These are phyloP conservation scores for Pyrochroa serraticornis DNA, from an alignment of 2,888 invertebrate species.

Conservation along the genomic window DNA sequence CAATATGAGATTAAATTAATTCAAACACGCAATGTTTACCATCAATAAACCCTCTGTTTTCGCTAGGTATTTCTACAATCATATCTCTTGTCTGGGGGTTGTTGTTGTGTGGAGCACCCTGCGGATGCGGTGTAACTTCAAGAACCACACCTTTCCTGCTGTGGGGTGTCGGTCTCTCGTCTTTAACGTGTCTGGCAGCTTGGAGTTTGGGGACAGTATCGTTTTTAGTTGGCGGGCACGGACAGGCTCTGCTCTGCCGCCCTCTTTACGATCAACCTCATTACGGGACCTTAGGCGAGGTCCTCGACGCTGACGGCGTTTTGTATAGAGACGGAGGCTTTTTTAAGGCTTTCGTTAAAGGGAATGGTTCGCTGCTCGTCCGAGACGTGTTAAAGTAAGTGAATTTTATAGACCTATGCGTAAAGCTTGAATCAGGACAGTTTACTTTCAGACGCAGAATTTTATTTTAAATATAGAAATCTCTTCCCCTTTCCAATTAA, in stretches of 20 bases:
- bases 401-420: not conserved
- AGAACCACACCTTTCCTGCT: slow-evolving; percentile 53
- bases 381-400: slow-evolving; percentile 61
- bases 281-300: slow-evolving; percentile 67
- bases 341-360: slow-evolving; percentile 63
- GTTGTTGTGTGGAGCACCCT: slow-evolving; percentile 59
- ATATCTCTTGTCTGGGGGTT: slow-evolving; percentile 61
- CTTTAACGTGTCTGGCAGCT: slow-evolving; percentile 64
- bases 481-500: no score
- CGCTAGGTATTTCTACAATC: slow-evolving; percentile 58
- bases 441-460: no score
- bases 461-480: no score
- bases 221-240: slow-evolving; percentile 69
- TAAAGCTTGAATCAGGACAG: not conserved
- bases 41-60: slow-evolving; percentile 38
- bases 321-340: slow-evolving; percentile 64
- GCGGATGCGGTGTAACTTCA: slow-evolving; percentile 52
- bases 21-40: no score
- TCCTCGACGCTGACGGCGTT: slow-evolving; percentile 72
- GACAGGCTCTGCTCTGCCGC: slow-evolving; percentile 73
- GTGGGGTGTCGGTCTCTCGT: slow-evolving; percentile 63
- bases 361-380: slow-evolving; percentile 62
- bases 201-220: slow-evolving; percentile 66
- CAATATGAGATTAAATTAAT: slow-evolving; percentile 49
- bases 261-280: slow-evolving; percentile 72